These are phyloP conservation scores for Panzeria rudis DNA, from an alignment of 2,888 invertebrate species.

Conservation along the genomic window DNA sequence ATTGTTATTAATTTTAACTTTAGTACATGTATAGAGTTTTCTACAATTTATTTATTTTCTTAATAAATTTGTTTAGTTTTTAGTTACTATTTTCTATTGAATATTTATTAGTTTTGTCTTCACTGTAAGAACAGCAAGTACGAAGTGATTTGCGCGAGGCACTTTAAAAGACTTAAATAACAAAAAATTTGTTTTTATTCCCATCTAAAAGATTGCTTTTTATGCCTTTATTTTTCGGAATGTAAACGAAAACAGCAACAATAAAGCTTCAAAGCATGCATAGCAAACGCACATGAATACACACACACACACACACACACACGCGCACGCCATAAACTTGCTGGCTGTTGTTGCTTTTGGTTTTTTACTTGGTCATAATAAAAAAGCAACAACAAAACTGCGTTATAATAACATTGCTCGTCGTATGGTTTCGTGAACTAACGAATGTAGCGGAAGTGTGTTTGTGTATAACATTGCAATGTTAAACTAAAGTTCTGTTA, in stretches of 20 bases:
- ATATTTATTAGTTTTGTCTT: slow-evolving; percentile 78
- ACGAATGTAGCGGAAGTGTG: slow-evolving; percentile 17
- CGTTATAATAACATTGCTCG: slow-evolving; percentile 20
- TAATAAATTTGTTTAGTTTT: slow-evolving; percentile 49
- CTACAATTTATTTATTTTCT: slow-evolving; percentile 33
- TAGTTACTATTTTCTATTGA: slow-evolving; percentile 2
- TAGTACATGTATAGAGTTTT: not conserved
- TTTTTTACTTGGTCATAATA: slow-evolving; percentile 43
- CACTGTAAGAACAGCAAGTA: slow-evolving; percentile 83
- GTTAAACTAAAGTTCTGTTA: slow-evolving; percentile 56
- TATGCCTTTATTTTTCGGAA: slow-evolving; percentile 40
- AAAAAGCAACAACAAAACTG: slow-evolving; percentile 7
- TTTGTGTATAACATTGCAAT: slow-evolving; percentile 30
- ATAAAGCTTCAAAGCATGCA: slow-evolving; percentile 60
- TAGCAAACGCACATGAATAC: not conserved
- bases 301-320: not conserved
- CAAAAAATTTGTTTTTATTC: slow-evolving; percentile 75
- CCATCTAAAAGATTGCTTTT: slow-evolving; percentile 74
- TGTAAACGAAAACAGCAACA: slow-evolving; percentile 45
- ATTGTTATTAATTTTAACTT: not conserved
- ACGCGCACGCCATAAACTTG: not conserved
- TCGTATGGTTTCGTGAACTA: slow-evolving; percentile 34
- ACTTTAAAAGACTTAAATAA: slow-evolving; percentile 84
- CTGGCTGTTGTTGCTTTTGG: slow-evolving; percentile 37
- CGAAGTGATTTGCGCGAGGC: slow-evolving; percentile 84